Percentiles rank a stretch among this genome's conserved stretches.
These are phyloP conservation scores for Drosophila kambysellisi DNA, from an alignment of 2,888 invertebrate species.

Conservation along the genomic window DNA sequence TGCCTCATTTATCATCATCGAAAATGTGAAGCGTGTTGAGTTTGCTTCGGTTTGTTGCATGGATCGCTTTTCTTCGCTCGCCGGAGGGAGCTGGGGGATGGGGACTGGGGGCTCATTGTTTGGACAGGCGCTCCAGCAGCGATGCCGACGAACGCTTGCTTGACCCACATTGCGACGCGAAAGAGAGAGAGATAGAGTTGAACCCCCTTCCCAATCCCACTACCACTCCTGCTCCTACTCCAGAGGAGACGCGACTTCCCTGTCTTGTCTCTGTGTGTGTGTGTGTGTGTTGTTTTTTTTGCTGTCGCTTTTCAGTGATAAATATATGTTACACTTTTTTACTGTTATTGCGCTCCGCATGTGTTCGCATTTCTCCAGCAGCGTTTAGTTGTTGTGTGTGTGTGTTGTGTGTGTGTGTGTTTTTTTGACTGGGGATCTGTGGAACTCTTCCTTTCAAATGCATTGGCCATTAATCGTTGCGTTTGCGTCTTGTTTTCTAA, in stretches of 20 bases:
- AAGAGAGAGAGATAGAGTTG: slow-evolving; percentile 13
- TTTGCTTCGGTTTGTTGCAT: slow-evolving; percentile 52
- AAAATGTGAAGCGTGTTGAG: slow-evolving; percentile 79
- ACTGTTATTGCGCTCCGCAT: slow-evolving; percentile 78
- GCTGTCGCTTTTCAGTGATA: slow-evolving; percentile 77
- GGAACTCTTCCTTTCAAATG: slow-evolving; percentile 76
- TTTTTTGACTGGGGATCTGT: slow-evolving; percentile 2
- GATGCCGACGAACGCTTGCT: slow-evolving; percentile 52
- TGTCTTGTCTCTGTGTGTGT: slow-evolving; percentile 13
- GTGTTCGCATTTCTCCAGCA: slow-evolving; percentile 72
- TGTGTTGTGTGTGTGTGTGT: neutral
- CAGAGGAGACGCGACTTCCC: slow-evolving; percentile 50
- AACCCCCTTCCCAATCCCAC: neutral
- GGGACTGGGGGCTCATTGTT: slow-evolving; percentile 56
- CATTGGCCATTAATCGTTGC: slow-evolving; percentile 75
- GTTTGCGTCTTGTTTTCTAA: slow-evolving; percentile 70
- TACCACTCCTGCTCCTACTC: neutral
- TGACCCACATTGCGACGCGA: slow-evolving; percentile 51
- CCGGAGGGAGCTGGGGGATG: neutral
- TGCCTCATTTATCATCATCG: slow-evolving; percentile 77
- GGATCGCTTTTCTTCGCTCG: slow-evolving; percentile 17
- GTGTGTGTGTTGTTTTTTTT: slow-evolving; percentile 22
- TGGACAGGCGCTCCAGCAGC: slow-evolving; percentile 61
- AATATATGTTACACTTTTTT: slow-evolving; percentile 80
- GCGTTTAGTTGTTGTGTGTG: slow-evolving; percentile 1